Evolutionary conservation across 2,888 invertebrate genomes (phyloP).

Genomic region (Beris chalybata): DNA sequence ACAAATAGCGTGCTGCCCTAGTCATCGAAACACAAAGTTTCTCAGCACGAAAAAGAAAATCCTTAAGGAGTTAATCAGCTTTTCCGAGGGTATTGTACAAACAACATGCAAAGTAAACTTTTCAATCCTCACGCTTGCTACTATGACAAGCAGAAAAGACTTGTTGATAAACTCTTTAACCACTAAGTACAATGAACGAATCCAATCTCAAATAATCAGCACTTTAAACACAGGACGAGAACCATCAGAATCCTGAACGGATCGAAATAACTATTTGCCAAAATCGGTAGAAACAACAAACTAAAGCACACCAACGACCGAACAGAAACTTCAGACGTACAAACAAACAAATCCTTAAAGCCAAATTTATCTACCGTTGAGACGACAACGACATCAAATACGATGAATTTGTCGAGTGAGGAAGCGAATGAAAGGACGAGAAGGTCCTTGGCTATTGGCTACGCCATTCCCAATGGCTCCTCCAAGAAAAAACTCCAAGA

Average conservation of each 20-base stretch:
- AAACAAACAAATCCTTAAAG: conserved; percentile 23
- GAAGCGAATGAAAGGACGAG: no score
- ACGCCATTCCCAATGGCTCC: no score
- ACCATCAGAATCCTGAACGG: conserved; percentile 16
- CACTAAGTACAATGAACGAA: conserved; percentile 16
- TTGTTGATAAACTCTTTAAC: conserved; percentile 26
- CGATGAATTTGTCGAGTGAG: conserved; percentile 8
- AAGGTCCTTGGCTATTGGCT: no score
- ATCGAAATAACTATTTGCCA: conserved; percentile 10
- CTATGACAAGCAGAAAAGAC: neutral
- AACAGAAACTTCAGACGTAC: neutral
- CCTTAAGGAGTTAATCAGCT: conserved; percentile 5
- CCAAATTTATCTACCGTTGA: conserved; percentile 28
- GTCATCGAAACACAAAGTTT: no score
- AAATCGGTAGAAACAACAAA: neutral
- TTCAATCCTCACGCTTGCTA: neutral
- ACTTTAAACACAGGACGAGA: conserved; percentile 18
- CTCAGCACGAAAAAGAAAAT: no score
- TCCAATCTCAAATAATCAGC: conserved; percentile 19
- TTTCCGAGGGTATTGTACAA: conserved; percentile 8
- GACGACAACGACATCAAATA: conserved; percentile 14
- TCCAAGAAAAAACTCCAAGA: no score
- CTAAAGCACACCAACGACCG: no score
- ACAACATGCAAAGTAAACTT: conserved; percentile 15
- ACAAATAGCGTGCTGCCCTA: no score